These are phyloP conservation scores for Montifringilla adamsi DNA, from an alignment of 2,113 vertebrate genomes.

Conservation along the genomic window DNA sequence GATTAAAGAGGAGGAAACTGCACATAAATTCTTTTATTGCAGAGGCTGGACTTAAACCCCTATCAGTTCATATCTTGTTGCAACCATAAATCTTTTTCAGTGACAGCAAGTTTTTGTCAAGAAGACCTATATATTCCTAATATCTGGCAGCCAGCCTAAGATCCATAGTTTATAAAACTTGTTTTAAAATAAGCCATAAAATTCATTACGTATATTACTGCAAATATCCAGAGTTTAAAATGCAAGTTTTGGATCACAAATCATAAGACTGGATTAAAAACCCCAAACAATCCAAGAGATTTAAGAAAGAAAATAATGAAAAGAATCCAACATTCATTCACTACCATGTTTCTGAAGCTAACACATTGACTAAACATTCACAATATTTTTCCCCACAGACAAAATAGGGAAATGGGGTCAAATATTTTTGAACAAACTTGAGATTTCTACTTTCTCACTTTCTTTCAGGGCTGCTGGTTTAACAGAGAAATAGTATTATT, in stretches of 20 bases:
- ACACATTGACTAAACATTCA: neutral
- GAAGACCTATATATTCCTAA: slow-evolving; percentile 24
- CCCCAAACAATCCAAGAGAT: neutral
- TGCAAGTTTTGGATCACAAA: neutral
- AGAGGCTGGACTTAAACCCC: neutral
- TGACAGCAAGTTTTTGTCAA: slow-evolving; percentile 11
- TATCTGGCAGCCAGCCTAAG: slow-evolving; percentile 10
- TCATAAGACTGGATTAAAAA: neutral
- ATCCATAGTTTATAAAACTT: neutral
- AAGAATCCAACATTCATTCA: neutral
- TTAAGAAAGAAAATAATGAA: slow-evolving; percentile 2
- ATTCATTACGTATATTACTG: neutral
- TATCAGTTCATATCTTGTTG: slow-evolving; percentile 4
- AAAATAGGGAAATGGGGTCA: neutral
- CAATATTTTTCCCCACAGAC: neutral
- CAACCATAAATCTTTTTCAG: neutral
- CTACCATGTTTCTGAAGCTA: neutral
- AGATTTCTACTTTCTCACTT: neutral
- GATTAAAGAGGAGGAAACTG: slow-evolving; percentile 42
- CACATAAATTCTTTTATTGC: slow-evolving; percentile 40
- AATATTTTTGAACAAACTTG: neutral
- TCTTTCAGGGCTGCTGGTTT: neutral
- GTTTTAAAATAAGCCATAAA: slow-evolving; percentile 8
- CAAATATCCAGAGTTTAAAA: neutral
- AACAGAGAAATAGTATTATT: neutral